These are phyloP conservation scores for Danionella dracula DNA, from an alignment of 2,797 vertebrate genomes.

Conservation along the genomic window DNA sequence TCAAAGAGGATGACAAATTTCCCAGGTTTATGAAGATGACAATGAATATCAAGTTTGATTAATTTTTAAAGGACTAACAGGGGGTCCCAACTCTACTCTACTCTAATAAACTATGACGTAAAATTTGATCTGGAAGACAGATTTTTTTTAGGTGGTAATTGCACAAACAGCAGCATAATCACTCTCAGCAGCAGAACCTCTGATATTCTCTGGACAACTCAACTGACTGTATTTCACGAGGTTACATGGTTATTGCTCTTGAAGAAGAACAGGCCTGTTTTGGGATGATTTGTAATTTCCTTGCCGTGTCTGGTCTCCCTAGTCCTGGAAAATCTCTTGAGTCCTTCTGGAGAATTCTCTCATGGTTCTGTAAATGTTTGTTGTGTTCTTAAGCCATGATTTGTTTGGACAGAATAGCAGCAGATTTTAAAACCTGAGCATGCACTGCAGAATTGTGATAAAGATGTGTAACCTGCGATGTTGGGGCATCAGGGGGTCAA, in stretches of 20 bases:
- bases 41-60: too few species aligned
- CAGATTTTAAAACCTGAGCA: neutral
- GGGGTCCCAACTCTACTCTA: too few species aligned
- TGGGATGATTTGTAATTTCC: neutral
- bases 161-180: too few species aligned
- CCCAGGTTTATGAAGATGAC: too few species aligned
- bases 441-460: conserved; percentile 24
- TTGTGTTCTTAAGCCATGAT: conserved; percentile 20
- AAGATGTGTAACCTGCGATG: conserved; percentile 20
- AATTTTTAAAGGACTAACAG: too few species aligned
- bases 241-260: conserved; percentile 7
- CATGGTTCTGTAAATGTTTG: conserved; percentile 1
- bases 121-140: conserved; percentile 7
- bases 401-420: neutral
- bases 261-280: neutral
- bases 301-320: neutral
- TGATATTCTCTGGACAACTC: too few species aligned
- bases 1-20: too few species aligned
- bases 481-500: conserved; percentile 29
- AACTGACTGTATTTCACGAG: neutral
- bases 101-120: too few species aligned
- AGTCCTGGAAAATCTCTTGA: conserved; percentile 2
- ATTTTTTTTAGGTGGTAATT: too few species aligned
- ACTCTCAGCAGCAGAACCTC: conserved; percentile 16
- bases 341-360: neutral